Conservation (phyloP, 2,888 invertebrate genomes). For the Diaprepes abbreviatus region DNA sequence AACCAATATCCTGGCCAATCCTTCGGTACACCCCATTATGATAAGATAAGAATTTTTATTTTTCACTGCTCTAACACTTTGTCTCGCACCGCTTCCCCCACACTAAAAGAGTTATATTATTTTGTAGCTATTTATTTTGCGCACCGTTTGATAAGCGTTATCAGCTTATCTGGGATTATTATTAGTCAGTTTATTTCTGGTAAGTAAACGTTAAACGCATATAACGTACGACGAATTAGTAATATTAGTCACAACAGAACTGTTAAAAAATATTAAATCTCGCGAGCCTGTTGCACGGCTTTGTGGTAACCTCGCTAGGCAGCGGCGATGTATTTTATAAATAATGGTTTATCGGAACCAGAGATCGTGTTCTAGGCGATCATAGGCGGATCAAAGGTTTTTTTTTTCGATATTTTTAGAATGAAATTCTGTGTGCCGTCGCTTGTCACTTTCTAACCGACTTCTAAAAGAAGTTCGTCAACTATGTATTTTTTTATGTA, state of each 20-base stretch:
- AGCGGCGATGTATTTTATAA: constrained; percentile 1
- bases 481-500: too few species aligned
- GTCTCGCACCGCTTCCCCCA: not conserved
- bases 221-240: not conserved
- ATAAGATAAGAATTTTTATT: constrained; percentile 4
- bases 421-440: too few species aligned
- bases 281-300: not conserved
- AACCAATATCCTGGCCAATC: constrained; percentile 41
- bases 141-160: constrained; percentile 4
- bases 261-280: not conserved
- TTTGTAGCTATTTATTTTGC: constrained; percentile 4
- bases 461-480: too few species aligned
- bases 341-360: not conserved
- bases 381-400: not conserved
- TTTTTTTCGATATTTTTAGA: too few species aligned
- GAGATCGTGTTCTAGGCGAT: not conserved
- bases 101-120: constrained; percentile 9
- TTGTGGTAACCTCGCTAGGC: not conserved
- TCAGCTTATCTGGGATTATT: constrained; percentile 3
- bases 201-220: not conserved
- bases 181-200: constrained; percentile 1
- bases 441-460: too few species aligned
- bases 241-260: not conserved
- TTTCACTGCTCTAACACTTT: not conserved
- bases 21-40: constrained; percentile 40